Evolutionary conservation across 1,140 invertebrate species (phyloP), one percentile per base, ranked within the genome.

Genomic region (Gryllus bimaculatus): DNA sequence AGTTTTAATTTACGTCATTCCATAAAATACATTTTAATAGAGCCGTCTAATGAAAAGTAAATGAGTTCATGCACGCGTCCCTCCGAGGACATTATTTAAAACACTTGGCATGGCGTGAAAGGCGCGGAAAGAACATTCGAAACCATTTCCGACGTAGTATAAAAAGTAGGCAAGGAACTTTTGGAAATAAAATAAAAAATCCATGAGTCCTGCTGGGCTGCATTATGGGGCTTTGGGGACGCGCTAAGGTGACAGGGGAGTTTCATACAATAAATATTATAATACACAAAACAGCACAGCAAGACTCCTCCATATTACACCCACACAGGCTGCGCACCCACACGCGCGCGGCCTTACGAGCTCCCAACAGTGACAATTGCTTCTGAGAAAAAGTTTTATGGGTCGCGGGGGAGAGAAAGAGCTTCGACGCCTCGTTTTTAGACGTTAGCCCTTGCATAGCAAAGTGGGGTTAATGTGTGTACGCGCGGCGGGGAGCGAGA

Each of bases 181-280:
- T 82, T 81, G 80, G 80, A 82, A 84, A 85, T 85, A 85, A 85
- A 85, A 85, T 84, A 85, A 84, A 81, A 84, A 82, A 83, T 83
- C 83, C 83, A 83, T 83, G 83, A 81, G 81, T 79, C 80, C 75
- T 81, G 78, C 75, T 73, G 78, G 79, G 79, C 79, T 81, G 78
- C 80, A 81, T 84, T 84, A 84, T 81, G 83, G 81, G 80, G 76
- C 83, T 77, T 79, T 75, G 75, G 84, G 84, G 84, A 84, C 81
- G 81, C 81, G 81, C 81, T 81, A 77, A 81, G 80, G 81, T 83
- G 84, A 82, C 81, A 80, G 79, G 83, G 84, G 84, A 85, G 81
- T 82, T 83, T 84, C 84, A 85, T 84, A 85, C 84, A 85, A 85
- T 85, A 85, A 85, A 85, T 85, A 85, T 84, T 84, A 84, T 84